These are phyloP conservation scores for Bettongia penicillata DNA, from an alignment of 2,113 vertebrate species.

Conservation along the genomic window DNA sequence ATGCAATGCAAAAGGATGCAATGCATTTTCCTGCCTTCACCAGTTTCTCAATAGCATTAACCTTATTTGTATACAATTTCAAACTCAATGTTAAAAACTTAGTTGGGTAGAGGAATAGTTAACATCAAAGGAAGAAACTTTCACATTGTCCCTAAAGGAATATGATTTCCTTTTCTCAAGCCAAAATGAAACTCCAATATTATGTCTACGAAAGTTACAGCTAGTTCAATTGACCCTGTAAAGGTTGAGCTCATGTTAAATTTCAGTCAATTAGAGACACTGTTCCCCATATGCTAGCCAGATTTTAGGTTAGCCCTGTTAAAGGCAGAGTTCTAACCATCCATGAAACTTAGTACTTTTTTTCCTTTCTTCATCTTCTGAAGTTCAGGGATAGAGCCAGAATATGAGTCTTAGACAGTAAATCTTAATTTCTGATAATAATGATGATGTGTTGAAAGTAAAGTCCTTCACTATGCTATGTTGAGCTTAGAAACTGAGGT, in stretches of 20 bases:
- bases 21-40: slow-evolving; percentile 6
- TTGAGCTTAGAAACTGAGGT: neutral
- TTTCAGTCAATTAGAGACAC: slow-evolving; percentile 36
- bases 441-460: neutral
- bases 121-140: slow-evolving; percentile 9
- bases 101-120: neutral
- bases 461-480: neutral
- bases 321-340: slow-evolving; percentile 29
- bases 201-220: neutral
- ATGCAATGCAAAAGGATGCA: neutral
- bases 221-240: neutral
- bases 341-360: slow-evolving; percentile 20
- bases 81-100: slow-evolving; percentile 5
- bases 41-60: neutral
- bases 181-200: neutral
- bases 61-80: slow-evolving; percentile 14
- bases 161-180: neutral
- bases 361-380: slow-evolving; percentile 4
- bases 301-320: slow-evolving; percentile 49
- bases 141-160: neutral
- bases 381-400: slow-evolving; percentile 44
- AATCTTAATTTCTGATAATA: slow-evolving; percentile 41
- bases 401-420: slow-evolving; percentile 18
- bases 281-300: slow-evolving; percentile 21
- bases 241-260: neutral